A percentile compares a stretch with the other conserved stretches of the same genome.
Conservation (phyloP, 2,797 vertebrate genomes). For the Betta splendens region DNA sequence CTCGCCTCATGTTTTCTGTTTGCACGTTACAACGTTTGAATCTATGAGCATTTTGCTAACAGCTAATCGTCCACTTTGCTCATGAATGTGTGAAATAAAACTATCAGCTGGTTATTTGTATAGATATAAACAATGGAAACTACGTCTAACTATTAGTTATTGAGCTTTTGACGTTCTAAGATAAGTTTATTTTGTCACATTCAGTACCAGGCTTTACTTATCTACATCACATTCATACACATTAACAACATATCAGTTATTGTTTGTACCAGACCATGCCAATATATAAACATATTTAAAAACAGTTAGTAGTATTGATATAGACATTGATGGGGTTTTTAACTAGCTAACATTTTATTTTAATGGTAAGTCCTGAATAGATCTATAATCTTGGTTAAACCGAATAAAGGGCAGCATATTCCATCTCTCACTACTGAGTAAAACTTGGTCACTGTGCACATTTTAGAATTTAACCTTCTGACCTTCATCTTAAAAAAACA, state of each 20-base stretch:
- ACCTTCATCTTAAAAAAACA: constrained; percentile 22
- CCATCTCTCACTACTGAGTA: background rate
- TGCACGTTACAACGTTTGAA: background rate
- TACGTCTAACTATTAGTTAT: no score
- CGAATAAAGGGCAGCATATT: background rate
- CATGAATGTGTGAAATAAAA: background rate
- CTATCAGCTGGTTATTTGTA: rapidly evolving
- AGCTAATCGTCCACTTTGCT: background rate
- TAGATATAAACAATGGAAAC: no score
- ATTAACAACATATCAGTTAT: background rate
- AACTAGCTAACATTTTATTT: no score
- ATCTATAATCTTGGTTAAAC: background rate
- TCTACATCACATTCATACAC: background rate
- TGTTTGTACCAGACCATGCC: background rate
- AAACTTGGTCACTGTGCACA: constrained; percentile 27
- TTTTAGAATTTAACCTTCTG: constrained; percentile 48
- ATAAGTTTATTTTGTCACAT: no score
- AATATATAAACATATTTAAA: no score
- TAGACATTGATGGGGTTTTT: no score
- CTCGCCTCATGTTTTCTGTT: background rate
- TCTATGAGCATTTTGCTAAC: background rate
- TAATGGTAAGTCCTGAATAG: no score
- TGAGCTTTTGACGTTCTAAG: no score
- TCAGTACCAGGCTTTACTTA: no score
- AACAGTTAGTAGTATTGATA: no score